Evolutionary conservation across 2,113 vertebrate genomes (phyloP).

Genomic region (Bufo bufo): DNA sequence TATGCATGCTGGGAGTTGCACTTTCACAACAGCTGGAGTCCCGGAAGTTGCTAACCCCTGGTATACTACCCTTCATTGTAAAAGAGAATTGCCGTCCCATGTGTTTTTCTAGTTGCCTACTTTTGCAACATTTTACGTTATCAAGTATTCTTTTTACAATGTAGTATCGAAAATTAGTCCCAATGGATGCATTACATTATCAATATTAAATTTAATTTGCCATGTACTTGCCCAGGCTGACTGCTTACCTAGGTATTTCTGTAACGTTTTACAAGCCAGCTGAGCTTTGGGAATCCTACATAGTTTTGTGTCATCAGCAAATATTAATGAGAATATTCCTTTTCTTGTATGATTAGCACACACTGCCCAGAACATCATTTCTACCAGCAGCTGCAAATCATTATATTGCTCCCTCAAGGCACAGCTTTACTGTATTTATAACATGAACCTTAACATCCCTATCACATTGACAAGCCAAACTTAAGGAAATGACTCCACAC

Average conservation of each 20-base stretch:
- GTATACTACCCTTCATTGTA: too few species aligned
- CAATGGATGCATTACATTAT: too few species aligned
- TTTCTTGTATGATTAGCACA: slow-evolving; percentile 14
- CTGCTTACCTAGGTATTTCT: neutral
- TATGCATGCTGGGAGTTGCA: too few species aligned
- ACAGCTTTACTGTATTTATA: slow-evolving; percentile 20
- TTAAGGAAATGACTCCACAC: neutral
- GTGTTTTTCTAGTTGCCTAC: too few species aligned
- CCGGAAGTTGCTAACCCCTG: too few species aligned
- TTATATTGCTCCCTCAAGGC: slow-evolving; percentile 19
- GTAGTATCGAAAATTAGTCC: too few species aligned
- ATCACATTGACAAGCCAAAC: neutral
- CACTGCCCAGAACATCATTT: slow-evolving; percentile 14
- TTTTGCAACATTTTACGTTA: too few species aligned
- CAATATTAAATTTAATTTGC: too few species aligned
- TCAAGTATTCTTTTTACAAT: too few species aligned
- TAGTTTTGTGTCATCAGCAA: neutral
- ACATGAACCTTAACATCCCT: slow-evolving; percentile 22
- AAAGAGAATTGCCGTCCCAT: too few species aligned
- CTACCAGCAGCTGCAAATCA: slow-evolving; percentile 32
- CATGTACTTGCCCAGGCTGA: neutral
- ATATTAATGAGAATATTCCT: slow-evolving; percentile 11
- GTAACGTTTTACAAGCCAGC: neutral
- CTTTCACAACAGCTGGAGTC: too few species aligned
- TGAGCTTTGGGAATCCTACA: neutral